Base-by-base conservation (phyloP, 2,797 vertebrate species). In the Poecilia gillii region DNA sequence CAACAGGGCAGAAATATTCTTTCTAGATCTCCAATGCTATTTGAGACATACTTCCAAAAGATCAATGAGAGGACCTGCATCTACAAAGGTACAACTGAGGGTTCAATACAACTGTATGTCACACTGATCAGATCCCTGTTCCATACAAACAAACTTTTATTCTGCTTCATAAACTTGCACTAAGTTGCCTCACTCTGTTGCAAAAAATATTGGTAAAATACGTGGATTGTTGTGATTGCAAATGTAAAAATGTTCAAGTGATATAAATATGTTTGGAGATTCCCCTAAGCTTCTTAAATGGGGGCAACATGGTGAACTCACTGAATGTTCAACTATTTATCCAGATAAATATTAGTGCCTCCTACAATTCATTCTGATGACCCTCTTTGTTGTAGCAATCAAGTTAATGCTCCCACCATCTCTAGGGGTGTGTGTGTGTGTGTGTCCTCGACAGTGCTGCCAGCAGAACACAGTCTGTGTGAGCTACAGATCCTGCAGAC, bases 401-500 rank as follows among this genome's bases (percentile, higher is more conserved):
- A 76, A 41, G 53, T 62, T 81, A 84, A 88, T 39, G 16, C 71
- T 80, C 39, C 46, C 59, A n/a, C 85, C 74, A 72, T 86, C 62
- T 84, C 39, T 33, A 25, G 23, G 59, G 49, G 74, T 84, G 90
- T 85, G 72, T 41, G 39, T 39, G 36, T 39, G 39, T 41, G 39
- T 41, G 85, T 80, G 76, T 79, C 70, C 74, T 82, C 25, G 2
- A 76, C 6, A 3, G 74, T 39, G 47, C 57, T 76, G 68, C 72
- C 33, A 62, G 49, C 76, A 55, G 76, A 80, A 85, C 87, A 85
- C 85, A 84, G 81, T 75, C 87, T 82, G 78, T 66, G 57, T 3
- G 11, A 81, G 80, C 80, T 20, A 45, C 83, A 88, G 72, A 80
- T 83, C 83, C 89, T 89, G 74, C 76, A 87, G 79, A 73, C 81